Evolutionary conservation across 1,140 invertebrate genomes (phyloP).

Genomic region (Macrobrachium rosenbergii): DNA sequence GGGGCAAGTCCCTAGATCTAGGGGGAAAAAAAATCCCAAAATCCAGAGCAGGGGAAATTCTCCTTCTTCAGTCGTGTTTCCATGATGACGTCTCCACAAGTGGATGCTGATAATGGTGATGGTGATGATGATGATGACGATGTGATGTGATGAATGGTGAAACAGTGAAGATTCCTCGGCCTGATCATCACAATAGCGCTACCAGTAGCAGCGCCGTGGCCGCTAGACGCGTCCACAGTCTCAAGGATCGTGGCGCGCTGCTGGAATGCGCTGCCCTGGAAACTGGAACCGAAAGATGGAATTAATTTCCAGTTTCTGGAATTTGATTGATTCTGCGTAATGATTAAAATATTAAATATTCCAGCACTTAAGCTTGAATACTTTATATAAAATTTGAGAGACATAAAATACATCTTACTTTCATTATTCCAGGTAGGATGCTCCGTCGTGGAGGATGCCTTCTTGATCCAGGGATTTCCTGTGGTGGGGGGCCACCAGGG

Average conservation of each 20-base stretch:
- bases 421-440: slow-evolving; percentile 36
- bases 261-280: slow-evolving; percentile 35
- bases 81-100: no score
- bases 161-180: background rate
- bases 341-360: background rate
- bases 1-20: no score
- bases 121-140: no score
- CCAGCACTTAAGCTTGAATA: background rate
- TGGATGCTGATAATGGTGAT: no score
- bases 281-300: slow-evolving; percentile 1
- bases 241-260: background rate
- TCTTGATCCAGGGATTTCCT: slow-evolving; percentile 49
- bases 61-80: no score
- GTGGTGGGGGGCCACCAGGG: slow-evolving; percentile 50
- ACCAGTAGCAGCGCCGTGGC: background rate
- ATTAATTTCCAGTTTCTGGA: background rate
- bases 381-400: background rate
- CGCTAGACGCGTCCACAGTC: background rate
- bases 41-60: no score
- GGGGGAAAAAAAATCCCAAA: no score
- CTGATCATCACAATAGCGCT: slow-evolving; percentile 7
- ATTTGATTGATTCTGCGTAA: background rate
- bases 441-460: background rate
- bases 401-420: background rate
- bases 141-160: no score